Evolutionary conservation across 2,888 invertebrate genomes (phyloP), one percentile per base, ranked within the genome.

Genomic region (Pecten maximus): DNA sequence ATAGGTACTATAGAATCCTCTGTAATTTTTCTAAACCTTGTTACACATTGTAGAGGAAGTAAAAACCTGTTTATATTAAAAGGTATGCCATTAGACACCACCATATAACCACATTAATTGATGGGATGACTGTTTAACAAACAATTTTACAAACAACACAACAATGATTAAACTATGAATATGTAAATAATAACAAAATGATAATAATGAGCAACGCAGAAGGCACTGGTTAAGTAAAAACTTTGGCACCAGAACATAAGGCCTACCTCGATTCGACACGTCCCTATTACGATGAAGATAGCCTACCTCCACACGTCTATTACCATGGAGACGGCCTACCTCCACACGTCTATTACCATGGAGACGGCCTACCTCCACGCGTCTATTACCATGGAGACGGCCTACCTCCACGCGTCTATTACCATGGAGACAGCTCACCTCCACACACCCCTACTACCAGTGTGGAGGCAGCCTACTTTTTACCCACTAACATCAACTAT

Each of bases 241-340:
- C 74, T 74, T 74, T 74, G 74, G 74, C 74, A 74, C 74, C 35
- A 74, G 35, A 74, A 74, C 15, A 74, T 74, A 74, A 74, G 2
- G 23, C 35, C 28, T 12, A 28, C 74, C 35, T 74, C 28, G 8
- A 44, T 44, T 44, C 44, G 8, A 74, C 28, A 74, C 3, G 2
- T 74, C 74, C 74, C 28, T 74, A 35, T 74, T 15, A 74, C 28
- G 0, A 15, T 74, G 35, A 15, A 28, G 74, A 74, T 2, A 35
- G 0, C 28, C 28, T 44, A 44, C 6, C 44, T 44, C 6, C 12
- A 6, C 6, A 44, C 12, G 8, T 44, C 44, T 44, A 12, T 44
- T 44, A 44, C 44, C 44, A 44, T 12, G 12, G 44, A 44, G 44
- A 44, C 44, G 12, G 44, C 12, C 44, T 44, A 44, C 6, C 44